phyloP scores from a whole-genome alignment of 2,888 invertebrate genomes.

The Cheilosia scutellata region DNA sequence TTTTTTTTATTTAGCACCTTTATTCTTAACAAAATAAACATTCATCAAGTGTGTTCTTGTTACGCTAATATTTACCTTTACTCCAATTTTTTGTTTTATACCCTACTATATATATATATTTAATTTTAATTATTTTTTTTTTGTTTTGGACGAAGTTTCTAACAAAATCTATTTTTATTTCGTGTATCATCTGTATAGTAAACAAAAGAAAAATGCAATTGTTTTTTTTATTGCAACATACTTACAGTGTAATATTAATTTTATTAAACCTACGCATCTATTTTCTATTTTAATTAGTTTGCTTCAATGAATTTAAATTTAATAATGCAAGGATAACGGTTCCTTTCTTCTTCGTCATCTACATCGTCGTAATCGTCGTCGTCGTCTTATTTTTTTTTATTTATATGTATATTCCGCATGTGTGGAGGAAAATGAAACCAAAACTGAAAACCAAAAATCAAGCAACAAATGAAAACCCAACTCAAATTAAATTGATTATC shows the following conservation, averaged over 20 bases:
- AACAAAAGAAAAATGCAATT: constrained; percentile 31
- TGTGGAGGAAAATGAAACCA: constrained; percentile 14
- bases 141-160: constrained; percentile 71
- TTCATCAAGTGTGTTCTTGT: constrained; percentile 32
- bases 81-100: constrained; percentile 5
- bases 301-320: constrained; percentile 66
- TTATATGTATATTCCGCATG: constrained; percentile 41
- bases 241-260: constrained; percentile 63
- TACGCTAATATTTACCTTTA: constrained; percentile 31
- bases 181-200: constrained; percentile 35
- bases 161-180: constrained; percentile 45
- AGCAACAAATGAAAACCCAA: constrained; percentile 42
- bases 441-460: constrained; percentile 1
- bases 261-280: constrained; percentile 55
- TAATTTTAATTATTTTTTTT: constrained; percentile 6
- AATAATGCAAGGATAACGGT: constrained; percentile 76
- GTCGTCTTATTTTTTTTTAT: constrained; percentile 21
- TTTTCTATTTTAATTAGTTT: constrained; percentile 54
- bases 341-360: constrained; percentile 32
- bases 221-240: constrained; percentile 33
- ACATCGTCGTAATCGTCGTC: too few species aligned
- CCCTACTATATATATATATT: constrained; percentile 23
- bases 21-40: constrained; percentile 51
- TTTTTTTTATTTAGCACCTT: constrained; percentile 65
- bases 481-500: constrained; percentile 45